Conservation (phyloP, 2,113 vertebrate species). For the Gnathonemus longibarbis region DNA sequence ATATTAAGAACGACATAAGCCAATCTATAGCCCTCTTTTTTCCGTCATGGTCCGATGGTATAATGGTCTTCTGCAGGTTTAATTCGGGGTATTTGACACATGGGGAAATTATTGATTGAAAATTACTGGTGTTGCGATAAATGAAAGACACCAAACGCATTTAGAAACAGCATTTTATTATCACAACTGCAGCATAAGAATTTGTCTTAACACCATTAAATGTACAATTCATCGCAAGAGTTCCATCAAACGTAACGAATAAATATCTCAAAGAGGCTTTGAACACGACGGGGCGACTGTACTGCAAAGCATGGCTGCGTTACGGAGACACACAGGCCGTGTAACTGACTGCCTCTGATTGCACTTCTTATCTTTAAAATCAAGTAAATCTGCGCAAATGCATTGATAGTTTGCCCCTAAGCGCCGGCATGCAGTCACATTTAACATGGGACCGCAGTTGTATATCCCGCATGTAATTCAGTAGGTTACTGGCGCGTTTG, state of each 20-base stretch:
- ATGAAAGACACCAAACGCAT: background rate
- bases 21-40: background rate
- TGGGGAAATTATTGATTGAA: background rate
- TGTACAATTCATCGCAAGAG: background rate
- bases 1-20: background rate
- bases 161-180: background rate
- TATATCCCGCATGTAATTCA: background rate
- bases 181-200: background rate
- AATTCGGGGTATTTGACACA: background rate
- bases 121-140: background rate
- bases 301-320: background rate
- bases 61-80: background rate
- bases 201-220: background rate
- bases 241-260: background rate
- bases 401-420: background rate
- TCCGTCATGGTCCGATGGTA: background rate
- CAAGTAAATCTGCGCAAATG: background rate
- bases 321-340: background rate
- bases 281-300: background rate
- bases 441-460: background rate
- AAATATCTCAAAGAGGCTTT: background rate
- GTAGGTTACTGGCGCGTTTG: background rate
- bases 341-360: background rate
- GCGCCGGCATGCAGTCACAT: background rate
- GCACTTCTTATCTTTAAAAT: background rate